Evolutionary conservation across 2,797 vertebrate genomes (phyloP), one percentile per base, ranked within the genome.

Genomic region (Oryzias dopingdopingensis): DNA sequence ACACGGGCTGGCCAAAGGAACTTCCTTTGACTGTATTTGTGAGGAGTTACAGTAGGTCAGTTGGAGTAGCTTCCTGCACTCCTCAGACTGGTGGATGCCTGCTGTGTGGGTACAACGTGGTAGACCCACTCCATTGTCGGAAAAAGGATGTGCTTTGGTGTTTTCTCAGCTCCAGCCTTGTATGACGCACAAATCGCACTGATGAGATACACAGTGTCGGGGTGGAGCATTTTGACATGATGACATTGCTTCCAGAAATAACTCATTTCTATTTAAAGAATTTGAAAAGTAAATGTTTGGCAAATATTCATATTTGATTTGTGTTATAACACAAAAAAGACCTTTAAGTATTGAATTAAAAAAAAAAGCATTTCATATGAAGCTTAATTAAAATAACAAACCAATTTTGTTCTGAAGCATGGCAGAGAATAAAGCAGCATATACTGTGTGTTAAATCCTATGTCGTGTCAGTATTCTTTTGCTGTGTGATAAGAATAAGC

Each of bases 181-280:
- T 86, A 90, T 96, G 94, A 96, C 93, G 94, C 92, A 96, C 92
- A 91, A 90, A 93, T 90, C 89, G 87, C 84, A 86, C 86, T 91
- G 84, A 70, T 86, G 87, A 89, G 81, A 89, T 80, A 86, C 86
- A 86, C 79, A 92, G 83, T 90, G 84, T 85, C 83, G 67, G 92
- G 92, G 93, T 89, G 93, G 90, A 90, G 83, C 81, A 18, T 46
- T 72, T 18, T 69, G 86, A 17, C 61, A 65, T 50, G 59, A 74
- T 15, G 50, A 86, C 78, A 88, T 74, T 59, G 24, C 32, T 37
- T 37, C 32, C 10, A 37, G 10, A 37, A 37, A 37, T 37, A 37
- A 37, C 32, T 37, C 4, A 10, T 37, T 37, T 37, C 32, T 6
- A 61, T 45, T 15, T 15, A 4, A 15, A 16, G 20, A 22, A 22